Conservation (phyloP, 2,797 vertebrate species). For the Enteromius argenteus region DNA sequence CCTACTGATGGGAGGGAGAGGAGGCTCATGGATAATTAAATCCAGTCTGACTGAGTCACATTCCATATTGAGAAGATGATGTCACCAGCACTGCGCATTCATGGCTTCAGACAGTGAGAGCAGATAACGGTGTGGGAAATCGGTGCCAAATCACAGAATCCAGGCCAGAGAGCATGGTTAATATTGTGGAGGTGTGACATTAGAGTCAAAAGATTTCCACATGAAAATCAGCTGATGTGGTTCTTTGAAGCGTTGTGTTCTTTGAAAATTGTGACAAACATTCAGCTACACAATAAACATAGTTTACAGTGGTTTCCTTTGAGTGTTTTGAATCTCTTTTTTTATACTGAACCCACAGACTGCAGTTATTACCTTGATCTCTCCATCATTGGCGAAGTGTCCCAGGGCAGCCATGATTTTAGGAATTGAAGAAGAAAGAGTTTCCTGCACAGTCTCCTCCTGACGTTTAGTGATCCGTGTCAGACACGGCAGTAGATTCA, state of each 20-base stretch:
- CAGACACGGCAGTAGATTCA: conserved; percentile 94
- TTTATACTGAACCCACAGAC: neutral
- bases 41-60: conserved; percentile 57
- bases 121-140: conserved; percentile 8
- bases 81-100: conserved; percentile 43
- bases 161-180: neutral
- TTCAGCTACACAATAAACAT: neutral
- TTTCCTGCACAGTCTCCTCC: conserved; percentile 95
- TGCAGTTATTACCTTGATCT: conserved; percentile 89
- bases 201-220: neutral
- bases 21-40: conserved; percentile 58
- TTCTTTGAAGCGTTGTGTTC: neutral
- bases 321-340: neutral
- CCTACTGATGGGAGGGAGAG: neutral
- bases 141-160: conserved; percentile 21
- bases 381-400: conserved; percentile 94
- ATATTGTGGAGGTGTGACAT: neutral
- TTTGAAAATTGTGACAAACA: neutral
- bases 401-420: conserved; percentile 95
- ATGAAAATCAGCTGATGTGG: neutral
- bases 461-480: conserved; percentile 91
- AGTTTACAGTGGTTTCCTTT: neutral
- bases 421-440: conserved; percentile 89
- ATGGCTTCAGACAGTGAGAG: neutral
- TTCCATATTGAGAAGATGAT: conserved; percentile 60